Conservation (phyloP, 2,888 invertebrate species). For the Phania funesta region DNA sequence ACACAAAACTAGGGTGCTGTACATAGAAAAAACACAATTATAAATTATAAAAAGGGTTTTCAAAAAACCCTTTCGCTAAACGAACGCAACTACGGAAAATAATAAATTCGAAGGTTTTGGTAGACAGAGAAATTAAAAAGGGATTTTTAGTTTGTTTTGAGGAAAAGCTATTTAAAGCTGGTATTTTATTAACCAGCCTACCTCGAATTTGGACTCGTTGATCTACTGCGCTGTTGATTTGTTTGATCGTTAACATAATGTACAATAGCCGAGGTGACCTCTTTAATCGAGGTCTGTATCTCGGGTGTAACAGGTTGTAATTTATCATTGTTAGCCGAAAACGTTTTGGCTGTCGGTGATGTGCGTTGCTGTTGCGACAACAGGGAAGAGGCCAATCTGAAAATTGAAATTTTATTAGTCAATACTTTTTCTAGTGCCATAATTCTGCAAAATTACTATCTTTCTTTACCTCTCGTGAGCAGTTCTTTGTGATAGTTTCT, state of each 20-base stretch:
- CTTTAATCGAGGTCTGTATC: conserved; percentile 93
- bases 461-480: conserved; percentile 88
- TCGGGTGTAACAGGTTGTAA: conserved; percentile 81
- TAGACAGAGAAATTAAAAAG: conserved; percentile 7
- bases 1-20: conserved; percentile 60
- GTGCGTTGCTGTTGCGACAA: conserved; percentile 82
- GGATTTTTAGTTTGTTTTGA: conserved; percentile 47
- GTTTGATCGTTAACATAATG: conserved; percentile 91
- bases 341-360: conserved; percentile 71
- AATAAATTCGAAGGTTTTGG: conserved; percentile 36
- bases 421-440: too few relatives aligned
- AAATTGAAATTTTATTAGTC: conserved; percentile 4
- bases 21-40: conserved; percentile 57
- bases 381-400: conserved; percentile 85
- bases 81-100: conserved; percentile 54
- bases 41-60: conserved; percentile 8
- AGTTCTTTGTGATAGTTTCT: conserved; percentile 89
- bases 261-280: conserved; percentile 95
- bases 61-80: conserved; percentile 30
- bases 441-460: neutral
- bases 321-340: conserved; percentile 70
- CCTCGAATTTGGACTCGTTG: conserved; percentile 80
- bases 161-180: conserved; percentile 59
- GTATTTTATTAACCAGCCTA: conserved; percentile 70
- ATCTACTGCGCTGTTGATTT: conserved; percentile 82